Conservation (phyloP, 2,888 invertebrate species). For the Clitarchus hookeri region DNA sequence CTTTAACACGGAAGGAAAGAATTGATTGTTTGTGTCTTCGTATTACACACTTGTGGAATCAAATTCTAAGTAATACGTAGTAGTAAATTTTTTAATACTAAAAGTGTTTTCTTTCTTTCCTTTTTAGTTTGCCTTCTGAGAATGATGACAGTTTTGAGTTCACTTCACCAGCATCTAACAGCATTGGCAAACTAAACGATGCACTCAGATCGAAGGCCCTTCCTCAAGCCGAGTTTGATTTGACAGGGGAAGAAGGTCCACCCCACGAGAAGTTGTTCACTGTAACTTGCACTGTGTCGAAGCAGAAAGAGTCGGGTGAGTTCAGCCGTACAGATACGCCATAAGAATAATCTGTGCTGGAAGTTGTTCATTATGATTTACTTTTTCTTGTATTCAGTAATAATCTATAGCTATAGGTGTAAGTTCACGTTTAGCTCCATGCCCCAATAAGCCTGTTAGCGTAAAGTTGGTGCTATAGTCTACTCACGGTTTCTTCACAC, state of each 20-base stretch:
- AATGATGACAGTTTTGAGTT: not conserved
- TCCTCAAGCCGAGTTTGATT: conserved; percentile 58
- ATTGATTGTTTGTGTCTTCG: too few species aligned
- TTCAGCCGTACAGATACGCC: not conserved
- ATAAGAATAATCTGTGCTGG: conserved; percentile 50
- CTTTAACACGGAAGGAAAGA: too few species aligned
- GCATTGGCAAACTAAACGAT: conserved; percentile 46
- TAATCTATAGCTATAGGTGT: too few species aligned
- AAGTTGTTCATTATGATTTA: conserved; percentile 47
- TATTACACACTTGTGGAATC: too few species aligned
- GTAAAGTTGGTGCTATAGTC: too few species aligned
- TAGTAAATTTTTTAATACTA: too few species aligned
- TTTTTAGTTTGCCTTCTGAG: not conserved
- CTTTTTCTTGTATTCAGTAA: too few species aligned
- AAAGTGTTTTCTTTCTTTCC: too few species aligned
- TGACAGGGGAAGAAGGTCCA: conserved; percentile 67
- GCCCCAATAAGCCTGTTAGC: too few species aligned
- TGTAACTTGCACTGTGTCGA: conserved; percentile 46
- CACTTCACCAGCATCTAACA: not conserved
- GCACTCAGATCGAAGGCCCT: conserved; percentile 56
- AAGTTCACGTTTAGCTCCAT: too few species aligned
- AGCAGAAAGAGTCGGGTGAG: conserved; percentile 29
- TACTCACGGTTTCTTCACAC: too few species aligned
- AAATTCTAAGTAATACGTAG: too few species aligned
- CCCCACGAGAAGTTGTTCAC: conserved; percentile 69